Base-by-base conservation (phyloP, 2,888 invertebrate genomes). In the Dasypolia templi region DNA sequence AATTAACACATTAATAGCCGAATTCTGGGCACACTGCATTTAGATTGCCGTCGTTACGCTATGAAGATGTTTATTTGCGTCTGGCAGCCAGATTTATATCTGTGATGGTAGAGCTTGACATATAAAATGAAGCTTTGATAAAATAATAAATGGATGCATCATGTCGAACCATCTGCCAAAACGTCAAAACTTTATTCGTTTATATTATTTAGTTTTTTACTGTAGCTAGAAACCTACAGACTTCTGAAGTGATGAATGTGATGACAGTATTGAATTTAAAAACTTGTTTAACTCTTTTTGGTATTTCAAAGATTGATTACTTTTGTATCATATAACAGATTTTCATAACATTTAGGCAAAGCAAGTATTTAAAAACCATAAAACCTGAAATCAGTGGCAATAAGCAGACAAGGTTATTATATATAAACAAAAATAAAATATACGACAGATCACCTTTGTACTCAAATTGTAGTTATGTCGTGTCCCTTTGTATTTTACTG, bases 1-100 rank as follows among this genome's bases (percentile, higher is more conserved):
- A 84, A 91, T 89, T 83, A 51, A 29, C 2, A 49, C 42, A 32
- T n/a, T 17, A 11, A 11, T 11, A 17, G 5, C 32, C 17, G 11
- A n/a, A 64, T 32, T 49, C 3, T 12, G 32, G 32, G 17, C 32
- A 3, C 11, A 64, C 32, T 49, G 5, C 32, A 64, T 6, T 49
- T 19, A 64, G 7, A 64, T 35, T 11, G 39, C n/a, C 39, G 12
- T n/a, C n/a, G n/a, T 32, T 17, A n/a, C 11, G 11, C 0, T 46
- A 14, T 11, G 12, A 49, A 44, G n/a, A 64, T 17, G 42, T 66
- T 66, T 32, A 1, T 44, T n/a, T 29, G 7, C 29, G 2, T 77
- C 29, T 22, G 5, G 42, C 22, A 58, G 32, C 42, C 26, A 58
- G 32, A 77, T 49, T 32, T n/a, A 17, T 56, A 76, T 56, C 22